phyloP scores from a whole-genome alignment of 2,797 vertebrate genomes.

The Rhinophrynus dorsalis region DNA sequence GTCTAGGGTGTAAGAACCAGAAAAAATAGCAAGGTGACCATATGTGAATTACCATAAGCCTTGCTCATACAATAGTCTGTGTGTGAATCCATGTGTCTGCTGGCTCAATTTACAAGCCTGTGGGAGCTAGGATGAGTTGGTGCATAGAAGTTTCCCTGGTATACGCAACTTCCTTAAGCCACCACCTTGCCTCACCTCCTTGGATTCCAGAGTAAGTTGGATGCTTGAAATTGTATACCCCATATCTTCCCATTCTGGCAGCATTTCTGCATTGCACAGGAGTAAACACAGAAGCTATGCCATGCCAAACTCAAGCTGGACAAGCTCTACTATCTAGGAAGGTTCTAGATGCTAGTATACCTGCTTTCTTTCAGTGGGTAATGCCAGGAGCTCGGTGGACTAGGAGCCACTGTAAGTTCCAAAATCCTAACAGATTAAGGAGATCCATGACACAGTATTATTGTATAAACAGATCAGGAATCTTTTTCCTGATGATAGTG shows the following conservation, averaged over 20 bases:
- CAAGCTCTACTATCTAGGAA: background rate
- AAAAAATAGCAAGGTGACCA: background rate
- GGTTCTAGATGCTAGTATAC: background rate
- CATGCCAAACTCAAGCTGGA: background rate
- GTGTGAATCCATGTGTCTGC: constrained; percentile 17
- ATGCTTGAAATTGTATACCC: background rate
- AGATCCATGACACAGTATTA: too few species aligned
- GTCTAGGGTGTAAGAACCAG: background rate
- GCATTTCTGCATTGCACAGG: background rate
- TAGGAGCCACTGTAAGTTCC: too few species aligned
- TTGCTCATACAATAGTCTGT: constrained; percentile 25
- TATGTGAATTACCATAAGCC: constrained; percentile 23
- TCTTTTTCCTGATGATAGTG: too few species aligned
- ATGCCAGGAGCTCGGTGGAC: too few species aligned
- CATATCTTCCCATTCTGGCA: constrained; percentile 6
- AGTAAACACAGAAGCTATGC: background rate
- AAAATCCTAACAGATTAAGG: too few species aligned
- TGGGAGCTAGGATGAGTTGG: constrained; percentile 30
- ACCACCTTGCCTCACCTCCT: background rate
- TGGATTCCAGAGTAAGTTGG: background rate
- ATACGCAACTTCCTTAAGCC: background rate
- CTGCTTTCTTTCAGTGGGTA: too few species aligned
- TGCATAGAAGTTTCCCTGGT: background rate
- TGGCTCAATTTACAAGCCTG: constrained; percentile 33
- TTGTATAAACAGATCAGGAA: too few species aligned